Evolutionary conservation across 2,113 vertebrate species (phyloP).

Genomic region (Marcusenius ussheri): DNA sequence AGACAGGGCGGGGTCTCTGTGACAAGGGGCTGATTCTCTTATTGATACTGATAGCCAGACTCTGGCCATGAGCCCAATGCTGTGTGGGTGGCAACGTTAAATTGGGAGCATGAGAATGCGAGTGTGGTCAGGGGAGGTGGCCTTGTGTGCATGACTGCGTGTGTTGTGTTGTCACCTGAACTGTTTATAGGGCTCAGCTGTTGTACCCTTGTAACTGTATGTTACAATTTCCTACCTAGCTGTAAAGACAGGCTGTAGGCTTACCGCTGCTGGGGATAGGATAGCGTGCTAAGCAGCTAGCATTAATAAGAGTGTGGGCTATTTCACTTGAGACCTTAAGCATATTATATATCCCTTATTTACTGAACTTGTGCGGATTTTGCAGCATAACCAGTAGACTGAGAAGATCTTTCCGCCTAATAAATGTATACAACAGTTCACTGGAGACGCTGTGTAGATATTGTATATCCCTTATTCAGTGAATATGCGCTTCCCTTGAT

Average conservation of each 20-base stretch:
- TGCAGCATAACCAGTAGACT: conserved; percentile 3
- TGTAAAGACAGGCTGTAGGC: background rate
- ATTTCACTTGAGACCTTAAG: background rate
- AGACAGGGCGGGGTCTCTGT: background rate
- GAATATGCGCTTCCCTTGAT: background rate
- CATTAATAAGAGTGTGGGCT: background rate
- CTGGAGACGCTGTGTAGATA: background rate
- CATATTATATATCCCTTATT: background rate
- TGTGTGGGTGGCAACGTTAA: background rate
- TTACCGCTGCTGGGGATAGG: background rate
- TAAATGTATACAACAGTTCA: conserved; percentile 8
- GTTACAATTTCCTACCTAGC: background rate
- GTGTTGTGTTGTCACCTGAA: background rate
- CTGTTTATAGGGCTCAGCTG: background rate
- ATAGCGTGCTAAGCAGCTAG: background rate
- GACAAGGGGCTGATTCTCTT: background rate
- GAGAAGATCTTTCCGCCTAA: conserved; percentile 7
- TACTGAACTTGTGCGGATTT: background rate
- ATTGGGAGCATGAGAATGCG: background rate
- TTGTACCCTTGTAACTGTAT: background rate
- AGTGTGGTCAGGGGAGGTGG: background rate
- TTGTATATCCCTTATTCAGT: conserved; percentile 9
- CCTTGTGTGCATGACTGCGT: background rate
- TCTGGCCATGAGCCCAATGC: background rate
- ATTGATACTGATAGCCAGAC: background rate